Conservation (phyloP, 1,140 invertebrate species). For the Periplaneta americana region DNA sequence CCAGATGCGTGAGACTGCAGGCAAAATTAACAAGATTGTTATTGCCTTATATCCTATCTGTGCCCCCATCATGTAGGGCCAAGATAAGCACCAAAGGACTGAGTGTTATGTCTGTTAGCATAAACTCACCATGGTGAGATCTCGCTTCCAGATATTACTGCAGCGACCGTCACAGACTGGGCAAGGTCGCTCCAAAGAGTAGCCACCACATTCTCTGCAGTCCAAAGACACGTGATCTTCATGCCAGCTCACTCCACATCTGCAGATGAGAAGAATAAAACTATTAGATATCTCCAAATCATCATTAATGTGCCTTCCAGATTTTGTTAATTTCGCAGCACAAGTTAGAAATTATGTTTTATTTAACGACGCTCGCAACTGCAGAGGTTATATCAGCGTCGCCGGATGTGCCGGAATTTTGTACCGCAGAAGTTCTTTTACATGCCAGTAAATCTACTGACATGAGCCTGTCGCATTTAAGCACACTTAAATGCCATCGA, state of each 20-base stretch:
- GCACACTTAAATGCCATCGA: too few species aligned
- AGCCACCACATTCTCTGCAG: conserved; percentile 78
- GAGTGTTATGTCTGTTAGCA: background rate
- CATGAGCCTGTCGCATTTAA: too few species aligned
- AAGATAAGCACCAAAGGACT: background rate
- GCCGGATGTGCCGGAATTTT: too few species aligned
- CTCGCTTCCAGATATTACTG: conserved; percentile 65
- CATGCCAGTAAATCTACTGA: too few species aligned
- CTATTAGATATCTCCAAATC: background rate
- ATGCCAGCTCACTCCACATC: conserved; percentile 77
- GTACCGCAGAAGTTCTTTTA: too few species aligned
- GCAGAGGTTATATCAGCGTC: too few species aligned
- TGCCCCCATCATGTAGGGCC: too few species aligned
- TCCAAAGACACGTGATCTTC: conserved; percentile 73
- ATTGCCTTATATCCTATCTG: too few species aligned
- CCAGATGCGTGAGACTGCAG: conserved; percentile 67
- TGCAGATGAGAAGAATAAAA: conserved; percentile 29
- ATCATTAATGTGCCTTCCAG: background rate
- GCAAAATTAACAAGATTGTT: conserved; percentile 11
- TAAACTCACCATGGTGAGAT: conserved; percentile 64
- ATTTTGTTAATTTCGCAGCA: background rate
- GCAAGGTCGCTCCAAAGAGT: conserved; percentile 69
- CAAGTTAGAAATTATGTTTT: too few species aligned
- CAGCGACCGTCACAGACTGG: conserved; percentile 72
- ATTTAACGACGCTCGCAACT: too few species aligned